phyloP scores from a whole-genome alignment of 2,888 invertebrate species.

The Drosophila neonasuta region DNA sequence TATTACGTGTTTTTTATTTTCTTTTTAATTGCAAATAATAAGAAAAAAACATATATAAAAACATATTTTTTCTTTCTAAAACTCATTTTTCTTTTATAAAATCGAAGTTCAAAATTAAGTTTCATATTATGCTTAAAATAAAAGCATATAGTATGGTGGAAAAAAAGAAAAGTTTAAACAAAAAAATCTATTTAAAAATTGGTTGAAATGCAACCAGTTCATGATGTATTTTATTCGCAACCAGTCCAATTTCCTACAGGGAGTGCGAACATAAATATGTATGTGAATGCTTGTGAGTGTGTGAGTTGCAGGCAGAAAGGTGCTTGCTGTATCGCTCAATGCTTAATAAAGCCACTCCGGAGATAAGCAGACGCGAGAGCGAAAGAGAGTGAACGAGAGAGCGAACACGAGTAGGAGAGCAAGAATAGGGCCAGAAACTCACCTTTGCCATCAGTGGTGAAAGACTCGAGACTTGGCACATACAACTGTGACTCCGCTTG shows the following conservation, averaged over 20 bases:
- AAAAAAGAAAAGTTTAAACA: too few relatives aligned
- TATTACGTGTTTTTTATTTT: too few relatives aligned
- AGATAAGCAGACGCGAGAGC: constrained; percentile 50
- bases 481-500: constrained; percentile 60
- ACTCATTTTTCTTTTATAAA: too few relatives aligned
- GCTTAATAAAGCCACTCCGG: constrained; percentile 35
- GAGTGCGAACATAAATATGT: constrained; percentile 1
- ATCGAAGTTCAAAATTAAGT: too few relatives aligned
- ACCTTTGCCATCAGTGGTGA: constrained; percentile 94
- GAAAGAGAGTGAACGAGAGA: constrained; percentile 1
- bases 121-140: too few relatives aligned
- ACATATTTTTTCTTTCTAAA: too few relatives aligned
- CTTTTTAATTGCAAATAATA: too few relatives aligned
- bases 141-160: too few relatives aligned
- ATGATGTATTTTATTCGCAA: background rate
- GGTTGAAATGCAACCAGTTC: constrained; percentile 1
- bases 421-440: constrained; percentile 77
- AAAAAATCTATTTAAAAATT: background rate
- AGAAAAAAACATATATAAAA: too few relatives aligned
- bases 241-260: background rate
- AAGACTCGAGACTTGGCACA: constrained; percentile 84
- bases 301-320: constrained; percentile 20
- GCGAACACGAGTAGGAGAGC: constrained; percentile 20
- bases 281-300: constrained; percentile 12
- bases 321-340: constrained; percentile 33